A percentile compares a stretch with the other conserved stretches of the same genome.
Conservation (phyloP, 2,888 invertebrate genomes). For the Spatulosminthurus flaviceps region DNA sequence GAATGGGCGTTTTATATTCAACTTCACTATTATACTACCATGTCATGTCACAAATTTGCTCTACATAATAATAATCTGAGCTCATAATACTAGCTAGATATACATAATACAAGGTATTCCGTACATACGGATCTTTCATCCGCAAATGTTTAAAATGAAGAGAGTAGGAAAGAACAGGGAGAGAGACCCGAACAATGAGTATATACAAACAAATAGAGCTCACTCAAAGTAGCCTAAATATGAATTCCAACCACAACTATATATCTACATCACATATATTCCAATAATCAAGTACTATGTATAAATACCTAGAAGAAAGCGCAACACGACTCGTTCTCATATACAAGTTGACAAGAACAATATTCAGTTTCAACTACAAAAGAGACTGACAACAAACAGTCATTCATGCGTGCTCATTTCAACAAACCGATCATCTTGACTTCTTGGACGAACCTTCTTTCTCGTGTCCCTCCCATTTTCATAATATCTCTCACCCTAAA, state of each 20-base stretch:
- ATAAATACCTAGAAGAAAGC: not conserved
- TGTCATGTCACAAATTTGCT: constrained; percentile 50
- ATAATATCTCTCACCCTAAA: constrained; percentile 33
- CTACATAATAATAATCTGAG: constrained; percentile 16
- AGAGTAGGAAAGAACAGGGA: no score
- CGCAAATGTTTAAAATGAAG: no score
- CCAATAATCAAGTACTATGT: no score
- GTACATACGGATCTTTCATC: constrained; percentile 1
- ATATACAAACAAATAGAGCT: no score
- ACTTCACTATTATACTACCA: constrained; percentile 38
- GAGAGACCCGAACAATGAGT: no score
- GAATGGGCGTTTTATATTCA: constrained; percentile 55
- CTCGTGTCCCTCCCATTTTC: constrained; percentile 30
- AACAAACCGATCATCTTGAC: constrained; percentile 38
- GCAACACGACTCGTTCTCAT: not conserved
- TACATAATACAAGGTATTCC: no score
- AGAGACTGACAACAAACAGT: constrained; percentile 9
- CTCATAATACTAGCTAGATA: no score
- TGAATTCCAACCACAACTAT: not conserved
- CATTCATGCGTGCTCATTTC: constrained; percentile 35
- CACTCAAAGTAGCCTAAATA: no score
- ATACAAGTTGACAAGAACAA: constrained; percentile 4
- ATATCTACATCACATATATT: no score
- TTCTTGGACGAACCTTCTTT: constrained; percentile 26
- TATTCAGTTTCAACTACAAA: constrained; percentile 7